Percentiles rank a stretch among this genome's conserved stretches.
phyloP scores from a whole-genome alignment of 1,140 invertebrate genomes.

The Halesus radiatus region DNA sequence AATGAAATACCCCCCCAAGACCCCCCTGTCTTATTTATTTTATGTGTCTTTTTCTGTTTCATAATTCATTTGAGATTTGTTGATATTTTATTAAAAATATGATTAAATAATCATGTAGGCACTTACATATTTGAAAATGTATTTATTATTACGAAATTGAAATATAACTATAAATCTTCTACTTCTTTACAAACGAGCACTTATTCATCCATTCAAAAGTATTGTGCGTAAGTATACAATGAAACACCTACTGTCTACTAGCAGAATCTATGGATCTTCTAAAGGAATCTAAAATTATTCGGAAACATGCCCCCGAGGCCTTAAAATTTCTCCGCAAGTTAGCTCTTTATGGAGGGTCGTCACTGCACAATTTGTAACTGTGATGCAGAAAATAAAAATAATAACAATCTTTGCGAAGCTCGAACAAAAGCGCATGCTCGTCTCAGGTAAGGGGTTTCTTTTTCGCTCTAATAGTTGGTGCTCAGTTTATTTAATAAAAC shows the following conservation, averaged over 20 bases:
- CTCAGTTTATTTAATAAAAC: neutral
- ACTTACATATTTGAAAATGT: no score
- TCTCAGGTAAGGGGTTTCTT: neutral
- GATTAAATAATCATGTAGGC: no score
- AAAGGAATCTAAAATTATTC: neutral
- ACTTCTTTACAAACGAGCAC: no score
- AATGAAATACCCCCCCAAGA: no score
- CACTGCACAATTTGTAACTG: conserved; percentile 7
- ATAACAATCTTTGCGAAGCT: neutral
- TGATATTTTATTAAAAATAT: no score
- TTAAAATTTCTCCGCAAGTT: neutral
- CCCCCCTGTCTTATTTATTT: no score
- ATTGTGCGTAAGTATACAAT: neutral
- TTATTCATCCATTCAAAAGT: neutral
- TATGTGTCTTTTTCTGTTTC: no score
- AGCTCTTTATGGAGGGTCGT: neutral
- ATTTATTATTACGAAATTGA: no score
- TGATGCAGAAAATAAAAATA: neutral
- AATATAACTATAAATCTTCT: no score
- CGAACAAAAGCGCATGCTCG: neutral
- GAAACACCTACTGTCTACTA: neutral
- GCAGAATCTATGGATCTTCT: neutral
- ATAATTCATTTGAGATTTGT: no score
- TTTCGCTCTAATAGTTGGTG: neutral
- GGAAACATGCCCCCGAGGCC: neutral